Percentiles rank a stretch among this genome's conserved stretches.
These are phyloP conservation scores for Pseudococcus longispinus DNA, from an alignment of 2,888 invertebrate genomes.

Conservation along the genomic window DNA sequence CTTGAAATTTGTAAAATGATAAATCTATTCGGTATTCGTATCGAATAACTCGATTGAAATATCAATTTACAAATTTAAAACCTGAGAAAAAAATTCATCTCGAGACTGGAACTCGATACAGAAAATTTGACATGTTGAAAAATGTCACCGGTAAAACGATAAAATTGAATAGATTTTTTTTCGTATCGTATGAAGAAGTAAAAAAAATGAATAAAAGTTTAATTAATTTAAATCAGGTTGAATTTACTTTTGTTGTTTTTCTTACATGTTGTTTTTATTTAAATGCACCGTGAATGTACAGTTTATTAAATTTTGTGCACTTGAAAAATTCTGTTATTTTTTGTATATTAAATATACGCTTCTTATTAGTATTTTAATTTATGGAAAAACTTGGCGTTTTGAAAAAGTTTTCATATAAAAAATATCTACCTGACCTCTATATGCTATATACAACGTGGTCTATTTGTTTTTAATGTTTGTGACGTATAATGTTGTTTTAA, in stretches of 20 bases:
- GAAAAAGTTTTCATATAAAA: not conserved
- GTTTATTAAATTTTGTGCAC: conserved; percentile 45
- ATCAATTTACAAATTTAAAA: not conserved
- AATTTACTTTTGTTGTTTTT: conserved; percentile 35
- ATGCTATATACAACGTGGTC: not conserved
- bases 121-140: not conserved
- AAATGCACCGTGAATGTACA: conserved; percentile 44
- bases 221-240: conserved; percentile 42
- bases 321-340: conserved; percentile 37
- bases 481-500: conserved; percentile 39
- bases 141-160: not conserved
- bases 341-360: conserved; percentile 36
- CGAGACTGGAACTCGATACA: not conserved
- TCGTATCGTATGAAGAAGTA: not conserved
- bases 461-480: conserved; percentile 43
- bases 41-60: not conserved
- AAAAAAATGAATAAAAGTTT: conserved; percentile 32
- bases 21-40: not conserved
- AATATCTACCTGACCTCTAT: not conserved
- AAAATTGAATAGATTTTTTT: not conserved
- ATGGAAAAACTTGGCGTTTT: conserved; percentile 3
- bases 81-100: not conserved
- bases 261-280: conserved; percentile 23
- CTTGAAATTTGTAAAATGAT: not conserved
- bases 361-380: conserved; percentile 31